Conservation (phyloP, 2,113 vertebrate genomes). For the Neogale vison region DNA sequence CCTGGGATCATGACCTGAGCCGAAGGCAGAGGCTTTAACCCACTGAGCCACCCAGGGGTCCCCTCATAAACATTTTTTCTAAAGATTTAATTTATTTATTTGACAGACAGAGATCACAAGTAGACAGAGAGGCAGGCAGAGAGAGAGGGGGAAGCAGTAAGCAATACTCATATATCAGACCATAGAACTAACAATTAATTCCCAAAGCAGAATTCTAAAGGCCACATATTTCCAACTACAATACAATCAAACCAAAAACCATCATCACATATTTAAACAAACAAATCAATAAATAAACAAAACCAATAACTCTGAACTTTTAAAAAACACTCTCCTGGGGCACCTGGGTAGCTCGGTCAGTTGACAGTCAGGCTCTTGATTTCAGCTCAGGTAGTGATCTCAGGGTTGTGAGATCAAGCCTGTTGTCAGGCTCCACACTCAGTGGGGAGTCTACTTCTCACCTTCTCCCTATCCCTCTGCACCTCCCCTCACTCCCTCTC, state of each 20-base stretch:
- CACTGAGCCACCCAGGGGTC: too few species aligned
- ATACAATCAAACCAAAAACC: slow-evolving; percentile 11
- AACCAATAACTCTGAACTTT: slow-evolving; percentile 35
- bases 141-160: background rate
- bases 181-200: slow-evolving; percentile 52
- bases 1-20: too few species aligned
- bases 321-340: background rate
- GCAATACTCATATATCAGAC: background rate
- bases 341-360: background rate
- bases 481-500: background rate
- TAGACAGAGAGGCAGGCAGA: too few species aligned
- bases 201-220: slow-evolving; percentile 50
- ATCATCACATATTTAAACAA: slow-evolving; percentile 17
- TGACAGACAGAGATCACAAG: too few species aligned
- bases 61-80: background rate
- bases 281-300: slow-evolving; percentile 15
- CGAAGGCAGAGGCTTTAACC: too few species aligned
- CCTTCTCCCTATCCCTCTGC: background rate
- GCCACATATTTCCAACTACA: background rate
- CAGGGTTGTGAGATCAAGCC: background rate
- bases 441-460: background rate
- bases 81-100: too few species aligned
- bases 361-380: background rate
- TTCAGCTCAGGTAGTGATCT: background rate
- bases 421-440: background rate